Evolutionary conservation across 2,888 invertebrate species (phyloP).

Genomic region (Drosophila neonasuta): DNA sequence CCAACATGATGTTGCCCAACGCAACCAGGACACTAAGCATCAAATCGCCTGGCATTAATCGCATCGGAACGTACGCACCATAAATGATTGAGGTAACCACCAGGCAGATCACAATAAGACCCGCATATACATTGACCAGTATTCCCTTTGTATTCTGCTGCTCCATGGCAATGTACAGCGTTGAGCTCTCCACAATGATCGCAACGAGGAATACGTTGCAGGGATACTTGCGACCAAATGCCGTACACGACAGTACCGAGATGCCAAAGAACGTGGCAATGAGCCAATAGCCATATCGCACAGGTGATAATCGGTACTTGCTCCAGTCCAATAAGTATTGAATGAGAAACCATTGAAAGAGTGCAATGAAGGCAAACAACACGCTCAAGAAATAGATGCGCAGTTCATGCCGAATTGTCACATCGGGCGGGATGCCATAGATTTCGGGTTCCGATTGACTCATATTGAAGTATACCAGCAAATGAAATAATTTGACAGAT

Average conservation of each 20-base stretch:
- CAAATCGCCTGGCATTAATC: slow-evolving; percentile 59
- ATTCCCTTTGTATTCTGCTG: slow-evolving; percentile 40
- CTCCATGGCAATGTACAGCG: slow-evolving; percentile 59
- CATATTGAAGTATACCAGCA: slow-evolving; percentile 20
- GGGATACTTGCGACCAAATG: slow-evolving; percentile 52
- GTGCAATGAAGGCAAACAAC: slow-evolving; percentile 27
- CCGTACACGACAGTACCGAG: slow-evolving; percentile 54
- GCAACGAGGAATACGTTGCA: slow-evolving; percentile 40
- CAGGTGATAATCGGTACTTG: slow-evolving; percentile 4
- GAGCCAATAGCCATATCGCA: slow-evolving; percentile 61
- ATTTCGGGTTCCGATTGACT: slow-evolving; percentile 17
- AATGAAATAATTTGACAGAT: slow-evolving; percentile 16
- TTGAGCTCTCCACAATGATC: slow-evolving; percentile 60
- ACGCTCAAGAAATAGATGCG: slow-evolving; percentile 50
- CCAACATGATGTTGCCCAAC: slow-evolving; percentile 49
- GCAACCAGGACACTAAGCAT: slow-evolving; percentile 61
- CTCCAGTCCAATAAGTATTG: slow-evolving; percentile 15
- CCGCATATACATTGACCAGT: slow-evolving; percentile 55
- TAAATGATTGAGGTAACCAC: slow-evolving; percentile 51
- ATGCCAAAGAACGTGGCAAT: slow-evolving; percentile 56
- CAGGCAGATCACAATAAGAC: slow-evolving; percentile 48
- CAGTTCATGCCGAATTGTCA: slow-evolving; percentile 23
- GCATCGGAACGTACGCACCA: slow-evolving; percentile 70
- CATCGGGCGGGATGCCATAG: slow-evolving; percentile 36
- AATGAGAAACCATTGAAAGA: slow-evolving; percentile 51